phyloP scores from a whole-genome alignment of 2,888 invertebrate species.

The Eretmocerus hayati region DNA sequence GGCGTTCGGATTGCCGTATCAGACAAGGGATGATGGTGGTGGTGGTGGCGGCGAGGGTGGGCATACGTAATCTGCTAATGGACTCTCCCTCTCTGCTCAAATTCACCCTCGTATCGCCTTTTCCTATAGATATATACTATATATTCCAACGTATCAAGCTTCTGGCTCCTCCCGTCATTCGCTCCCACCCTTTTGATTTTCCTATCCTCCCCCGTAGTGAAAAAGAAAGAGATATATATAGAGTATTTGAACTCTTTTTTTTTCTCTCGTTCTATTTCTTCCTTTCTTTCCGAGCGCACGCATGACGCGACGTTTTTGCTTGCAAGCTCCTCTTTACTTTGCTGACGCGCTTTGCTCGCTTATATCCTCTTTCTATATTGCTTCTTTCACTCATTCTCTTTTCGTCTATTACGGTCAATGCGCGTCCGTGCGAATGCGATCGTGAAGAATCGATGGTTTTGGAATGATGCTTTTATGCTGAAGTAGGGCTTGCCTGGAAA shows the following conservation, averaged over 20 bases:
- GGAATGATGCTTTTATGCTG: no score
- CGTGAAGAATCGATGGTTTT: background rate
- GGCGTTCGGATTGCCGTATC: no score
- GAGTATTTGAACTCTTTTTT: no score
- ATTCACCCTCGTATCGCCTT: constrained; percentile 26
- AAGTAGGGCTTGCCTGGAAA: no score
- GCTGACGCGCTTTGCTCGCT: background rate
- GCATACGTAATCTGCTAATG: constrained; percentile 48
- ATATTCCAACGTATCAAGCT: no score
- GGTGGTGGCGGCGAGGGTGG: constrained; percentile 22
- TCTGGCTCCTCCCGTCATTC: no score
- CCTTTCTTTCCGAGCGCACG: no score
- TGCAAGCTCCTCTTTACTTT: background rate
- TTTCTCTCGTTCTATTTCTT: background rate
- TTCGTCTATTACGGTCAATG: no score
- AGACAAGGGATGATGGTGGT: background rate
- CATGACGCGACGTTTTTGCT: no score
- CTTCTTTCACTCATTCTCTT: background rate
- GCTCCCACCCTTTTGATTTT: no score
- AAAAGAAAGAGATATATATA: no score
- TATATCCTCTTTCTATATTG: background rate
- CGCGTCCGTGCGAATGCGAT: background rate
- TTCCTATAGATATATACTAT: constrained; percentile 23
- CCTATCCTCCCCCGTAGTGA: no score
- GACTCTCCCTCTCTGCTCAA: constrained; percentile 26